These are phyloP conservation scores for Drosophila littoralis DNA, from an alignment of 1,140 invertebrate species.

Conservation along the genomic window DNA sequence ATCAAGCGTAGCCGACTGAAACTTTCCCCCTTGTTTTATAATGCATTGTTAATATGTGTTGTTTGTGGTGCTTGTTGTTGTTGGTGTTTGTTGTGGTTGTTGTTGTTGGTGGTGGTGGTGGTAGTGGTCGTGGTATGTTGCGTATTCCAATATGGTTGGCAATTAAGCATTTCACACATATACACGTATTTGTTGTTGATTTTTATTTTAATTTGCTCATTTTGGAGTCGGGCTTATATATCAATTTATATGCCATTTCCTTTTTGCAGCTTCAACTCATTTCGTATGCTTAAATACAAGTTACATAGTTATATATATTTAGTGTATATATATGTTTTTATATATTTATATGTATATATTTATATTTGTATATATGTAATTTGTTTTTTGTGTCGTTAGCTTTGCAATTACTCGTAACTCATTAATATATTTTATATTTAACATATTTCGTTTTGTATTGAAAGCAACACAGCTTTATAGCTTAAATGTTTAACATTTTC, in stretches of 20 bases:
- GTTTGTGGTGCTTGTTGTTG: constrained; percentile 23
- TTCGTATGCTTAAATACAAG: constrained; percentile 78
- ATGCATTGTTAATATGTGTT: constrained; percentile 11
- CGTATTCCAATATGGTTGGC: constrained; percentile 55
- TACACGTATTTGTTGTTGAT: constrained; percentile 32
- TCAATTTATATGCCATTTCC: constrained; percentile 25
- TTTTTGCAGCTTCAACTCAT: constrained; percentile 68
- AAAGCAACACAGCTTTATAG: constrained; percentile 62
- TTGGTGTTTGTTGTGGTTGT: constrained; percentile 28
- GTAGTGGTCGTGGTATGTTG: constrained; percentile 42
- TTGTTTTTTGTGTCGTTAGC: constrained; percentile 13
- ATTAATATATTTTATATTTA: constrained; percentile 52
- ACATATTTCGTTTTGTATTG: constrained; percentile 44
- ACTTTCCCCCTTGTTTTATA: constrained; percentile 1
- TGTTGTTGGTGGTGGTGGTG: constrained; percentile 30
- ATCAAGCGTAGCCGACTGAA: neutral
- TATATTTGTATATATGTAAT: constrained; percentile 18
- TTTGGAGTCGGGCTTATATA: constrained; percentile 21
- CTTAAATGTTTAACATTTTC: constrained; percentile 69
- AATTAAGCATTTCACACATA: constrained; percentile 73
- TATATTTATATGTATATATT: constrained; percentile 11
- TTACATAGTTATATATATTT: constrained; percentile 61
- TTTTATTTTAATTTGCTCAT: constrained; percentile 56
- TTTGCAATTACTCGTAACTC: constrained; percentile 34
- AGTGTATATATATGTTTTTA: constrained; percentile 52